Percentiles rank a stretch among this genome's conserved stretches.
These are phyloP conservation scores for Charanyca ferruginea DNA, from an alignment of 2,888 invertebrate genomes.

Conservation along the genomic window DNA sequence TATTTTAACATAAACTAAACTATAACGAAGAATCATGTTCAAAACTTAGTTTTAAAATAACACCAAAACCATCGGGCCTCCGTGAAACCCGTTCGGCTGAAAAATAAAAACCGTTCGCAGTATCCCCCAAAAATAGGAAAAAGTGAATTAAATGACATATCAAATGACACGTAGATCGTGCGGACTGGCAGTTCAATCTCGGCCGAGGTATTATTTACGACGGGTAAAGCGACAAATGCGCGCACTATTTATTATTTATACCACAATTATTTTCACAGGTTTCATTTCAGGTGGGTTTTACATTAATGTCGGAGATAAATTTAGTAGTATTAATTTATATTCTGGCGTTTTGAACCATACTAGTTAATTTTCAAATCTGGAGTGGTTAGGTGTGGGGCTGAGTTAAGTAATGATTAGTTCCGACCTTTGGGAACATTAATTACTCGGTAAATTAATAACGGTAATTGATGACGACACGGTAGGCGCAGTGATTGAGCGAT, in stretches of 20 bases:
- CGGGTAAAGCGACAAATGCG: conserved; percentile 35
- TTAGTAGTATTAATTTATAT: background rate
- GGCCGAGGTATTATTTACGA: conserved; percentile 51
- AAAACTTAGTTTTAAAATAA: background rate
- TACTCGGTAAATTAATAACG: too few species aligned
- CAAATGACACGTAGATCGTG: conserved; percentile 46
- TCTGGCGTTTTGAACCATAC: background rate
- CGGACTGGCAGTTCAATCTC: conserved; percentile 52
- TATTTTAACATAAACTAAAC: too few species aligned
- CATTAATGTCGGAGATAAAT: background rate
- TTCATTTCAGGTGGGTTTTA: conserved; percentile 3
- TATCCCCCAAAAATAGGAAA: conserved; percentile 24
- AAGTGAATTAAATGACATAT: conserved; percentile 53
- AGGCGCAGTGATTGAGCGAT: too few species aligned
- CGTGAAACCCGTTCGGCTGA: background rate
- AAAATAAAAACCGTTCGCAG: conserved; percentile 20
- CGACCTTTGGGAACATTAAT: background rate
- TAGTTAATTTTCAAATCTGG: background rate
- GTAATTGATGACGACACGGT: too few species aligned
- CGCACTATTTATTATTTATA: conserved; percentile 50
- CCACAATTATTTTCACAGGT: conserved; percentile 32
- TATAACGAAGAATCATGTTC: too few species aligned
- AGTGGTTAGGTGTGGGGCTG: background rate
- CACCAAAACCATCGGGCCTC: background rate
- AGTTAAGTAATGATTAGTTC: background rate